These are phyloP conservation scores for Pampusana beccarii DNA, from an alignment of 2,113 vertebrate genomes.

Conservation along the genomic window DNA sequence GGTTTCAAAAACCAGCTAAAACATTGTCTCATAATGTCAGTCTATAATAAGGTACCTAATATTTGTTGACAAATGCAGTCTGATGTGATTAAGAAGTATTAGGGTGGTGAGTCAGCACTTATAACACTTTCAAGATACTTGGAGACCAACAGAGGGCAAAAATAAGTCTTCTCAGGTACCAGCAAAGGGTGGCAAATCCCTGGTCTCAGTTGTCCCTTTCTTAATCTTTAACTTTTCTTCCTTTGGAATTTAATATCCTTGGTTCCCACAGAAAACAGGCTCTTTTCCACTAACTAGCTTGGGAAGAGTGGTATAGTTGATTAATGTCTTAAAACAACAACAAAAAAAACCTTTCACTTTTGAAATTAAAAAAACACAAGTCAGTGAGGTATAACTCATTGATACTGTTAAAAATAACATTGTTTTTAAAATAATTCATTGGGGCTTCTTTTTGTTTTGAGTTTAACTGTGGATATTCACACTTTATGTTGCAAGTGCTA, in stretches of 20 bases:
- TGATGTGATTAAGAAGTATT: conserved; percentile 10
- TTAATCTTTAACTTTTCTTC: conserved; percentile 17
- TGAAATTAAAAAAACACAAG: background rate
- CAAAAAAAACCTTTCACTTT: background rate
- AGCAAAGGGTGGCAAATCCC: conserved; percentile 4
- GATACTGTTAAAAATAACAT: background rate
- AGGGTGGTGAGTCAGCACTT: conserved; percentile 1
- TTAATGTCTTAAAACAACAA: background rate
- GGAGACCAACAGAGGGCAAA: background rate
- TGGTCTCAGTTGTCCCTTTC: background rate
- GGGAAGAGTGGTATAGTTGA: background rate
- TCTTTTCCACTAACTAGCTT: background rate
- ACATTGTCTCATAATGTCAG: background rate
- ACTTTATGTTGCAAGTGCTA: background rate
- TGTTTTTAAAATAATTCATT: background rate
- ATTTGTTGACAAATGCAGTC: conserved; percentile 9
- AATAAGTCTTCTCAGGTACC: background rate
- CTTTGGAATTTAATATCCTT: conserved; percentile 18
- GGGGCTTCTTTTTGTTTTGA: background rate
- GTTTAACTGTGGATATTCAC: background rate
- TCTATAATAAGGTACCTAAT: background rate
- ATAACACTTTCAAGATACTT: background rate
- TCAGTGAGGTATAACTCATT: background rate
- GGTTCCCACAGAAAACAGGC: background rate
- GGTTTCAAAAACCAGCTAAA: background rate